Evolutionary conservation across 2,888 invertebrate species (phyloP), one percentile per base, ranked within the genome.

Genomic region (Amiota minor): DNA sequence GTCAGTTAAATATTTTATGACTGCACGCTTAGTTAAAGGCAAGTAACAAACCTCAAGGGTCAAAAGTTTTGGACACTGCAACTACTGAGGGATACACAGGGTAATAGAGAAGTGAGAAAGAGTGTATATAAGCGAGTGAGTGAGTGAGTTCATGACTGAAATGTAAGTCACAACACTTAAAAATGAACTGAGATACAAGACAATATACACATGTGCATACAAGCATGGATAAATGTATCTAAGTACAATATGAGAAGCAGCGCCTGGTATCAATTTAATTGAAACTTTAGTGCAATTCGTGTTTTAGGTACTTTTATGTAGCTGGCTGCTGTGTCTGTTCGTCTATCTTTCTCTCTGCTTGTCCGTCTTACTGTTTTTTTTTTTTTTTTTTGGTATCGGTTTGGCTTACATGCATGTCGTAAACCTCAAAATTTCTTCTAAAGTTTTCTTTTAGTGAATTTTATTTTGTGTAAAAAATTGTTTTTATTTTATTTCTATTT

Each of bases 1-100:
- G 70, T 50, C 74, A 77, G 73, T 78, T 72, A 76, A 71, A 75
- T 74, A 78, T 76, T 78, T 78, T 75, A 78, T 75, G 76, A 74
- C 72, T 50, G 46, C 72, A 72, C 46, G 53, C 53, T 65, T 20
- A 56, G 65, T 72, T 67, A 35, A 35, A 65, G 49, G 47, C 49
- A 49, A 65, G 46, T 49, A 65, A 18, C 35, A 35, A 35, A 35
- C 35, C 35, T 6, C 47, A 47, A 46, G 18, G 65, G n/a, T 65
- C 47, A 65, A 65, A 35, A 35, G 35, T 8, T 35, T 35, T 35
- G 35, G 35, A 4, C 35, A 35, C 35, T 35, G 35, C 35, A 4
- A 35, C 35, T 35, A 35, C 35, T 4, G 4, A 6, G 35, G 6
- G 35, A 35, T 35, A 35, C 35, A 35, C 35, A 35, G 35, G 6